phyloP scores from a whole-genome alignment of 1,140 invertebrate species.

The Cryptotermes secundus region DNA sequence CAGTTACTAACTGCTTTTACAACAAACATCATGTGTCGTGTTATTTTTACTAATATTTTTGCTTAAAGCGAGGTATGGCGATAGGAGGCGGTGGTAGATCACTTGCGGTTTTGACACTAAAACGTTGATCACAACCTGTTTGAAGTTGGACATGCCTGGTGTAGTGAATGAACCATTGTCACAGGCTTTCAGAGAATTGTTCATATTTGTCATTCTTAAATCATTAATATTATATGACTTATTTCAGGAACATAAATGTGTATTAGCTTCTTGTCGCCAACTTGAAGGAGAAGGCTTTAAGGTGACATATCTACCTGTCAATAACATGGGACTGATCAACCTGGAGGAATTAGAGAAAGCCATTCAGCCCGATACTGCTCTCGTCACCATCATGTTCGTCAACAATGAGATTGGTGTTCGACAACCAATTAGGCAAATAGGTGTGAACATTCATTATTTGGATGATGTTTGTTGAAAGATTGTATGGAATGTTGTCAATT shows the following conservation, averaged over 20 bases:
- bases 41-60: too few species aligned
- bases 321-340: conserved; percentile 84
- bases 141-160: too few species aligned
- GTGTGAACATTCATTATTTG: conserved; percentile 47
- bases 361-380: conserved; percentile 85
- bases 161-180: too few species aligned
- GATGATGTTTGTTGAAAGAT: neutral
- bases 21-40: too few species aligned
- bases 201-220: too few species aligned
- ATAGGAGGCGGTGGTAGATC: too few species aligned
- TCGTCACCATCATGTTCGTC: conserved; percentile 96
- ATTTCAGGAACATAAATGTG: conserved; percentile 96
- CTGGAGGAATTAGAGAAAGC: conserved; percentile 77
- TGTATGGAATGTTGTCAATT: neutral
- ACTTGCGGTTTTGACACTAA: too few species aligned
- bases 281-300: conserved; percentile 94
- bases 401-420: conserved; percentile 99
- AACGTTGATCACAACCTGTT: too few species aligned
- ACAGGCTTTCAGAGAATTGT: too few species aligned
- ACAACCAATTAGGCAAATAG: conserved; percentile 93
- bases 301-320: conserved; percentile 94
- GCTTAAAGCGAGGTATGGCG: too few species aligned
- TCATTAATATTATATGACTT: neutral
- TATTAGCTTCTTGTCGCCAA: conserved; percentile 94
- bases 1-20: too few species aligned